These are phyloP conservation scores for Pogonus chalceus DNA, from an alignment of 1,140 invertebrate genomes.

Conservation along the genomic window DNA sequence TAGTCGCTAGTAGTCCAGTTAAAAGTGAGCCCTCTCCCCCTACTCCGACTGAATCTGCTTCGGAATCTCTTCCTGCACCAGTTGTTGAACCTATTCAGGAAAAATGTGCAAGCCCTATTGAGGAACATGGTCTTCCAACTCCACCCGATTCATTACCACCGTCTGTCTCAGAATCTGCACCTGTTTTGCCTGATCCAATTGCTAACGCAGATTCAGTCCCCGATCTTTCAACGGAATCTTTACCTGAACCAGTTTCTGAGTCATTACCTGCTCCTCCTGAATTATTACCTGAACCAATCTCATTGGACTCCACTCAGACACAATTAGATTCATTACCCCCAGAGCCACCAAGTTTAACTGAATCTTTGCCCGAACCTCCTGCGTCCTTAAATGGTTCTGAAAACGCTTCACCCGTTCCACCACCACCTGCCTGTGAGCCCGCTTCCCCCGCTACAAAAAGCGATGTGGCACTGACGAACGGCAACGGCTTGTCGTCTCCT, in stretches of 20 bases:
- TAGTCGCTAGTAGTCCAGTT: slow-evolving; percentile 12
- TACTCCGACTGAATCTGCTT: neutral
- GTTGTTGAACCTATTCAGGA: neutral
- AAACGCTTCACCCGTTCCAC: slow-evolving; percentile 8
- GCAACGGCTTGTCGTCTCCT: slow-evolving; percentile 26
- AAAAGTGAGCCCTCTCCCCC: neutral
- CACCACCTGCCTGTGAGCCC: slow-evolving; percentile 13
- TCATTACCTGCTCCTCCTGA: slow-evolving; percentile 25
- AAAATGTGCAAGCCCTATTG: neutral
- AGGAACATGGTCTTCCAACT: neutral
- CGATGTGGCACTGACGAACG: slow-evolving; percentile 24
- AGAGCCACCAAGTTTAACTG: slow-evolving; percentile 12
- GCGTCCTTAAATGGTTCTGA: slow-evolving; percentile 5
- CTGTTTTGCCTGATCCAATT: neutral
- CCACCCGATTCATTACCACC: neutral
- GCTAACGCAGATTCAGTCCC: slow-evolving; percentile 28
- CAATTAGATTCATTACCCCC: slow-evolving; percentile 30
- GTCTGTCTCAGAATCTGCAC: neutral
- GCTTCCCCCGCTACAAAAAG: slow-evolving; percentile 6
- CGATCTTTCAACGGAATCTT: slow-evolving; percentile 33
- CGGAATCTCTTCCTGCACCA: neutral
- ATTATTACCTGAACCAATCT: neutral
- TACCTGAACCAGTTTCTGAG: slow-evolving; percentile 32
- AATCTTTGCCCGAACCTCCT: slow-evolving; percentile 14
- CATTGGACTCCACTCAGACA: neutral